Evolutionary conservation across 1,140 invertebrate genomes (phyloP).

Genomic region (Hypothenemus hampei): DNA sequence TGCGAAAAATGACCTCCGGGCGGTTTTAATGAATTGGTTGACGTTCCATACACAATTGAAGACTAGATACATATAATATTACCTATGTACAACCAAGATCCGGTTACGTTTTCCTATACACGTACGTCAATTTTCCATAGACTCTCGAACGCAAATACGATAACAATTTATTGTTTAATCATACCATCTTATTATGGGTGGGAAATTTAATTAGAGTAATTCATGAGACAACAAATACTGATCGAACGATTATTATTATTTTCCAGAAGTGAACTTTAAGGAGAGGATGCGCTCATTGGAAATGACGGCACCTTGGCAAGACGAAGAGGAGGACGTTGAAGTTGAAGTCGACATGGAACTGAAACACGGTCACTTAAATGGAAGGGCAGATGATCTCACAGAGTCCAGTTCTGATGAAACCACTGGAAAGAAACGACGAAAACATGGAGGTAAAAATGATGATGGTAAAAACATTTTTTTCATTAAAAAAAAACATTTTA

Average conservation of each 20-base stretch:
- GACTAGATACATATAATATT: too few relatives aligned
- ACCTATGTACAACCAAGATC: slow-evolving; percentile 6
- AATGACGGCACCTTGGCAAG: slow-evolving; percentile 45
- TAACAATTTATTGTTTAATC: too few relatives aligned
- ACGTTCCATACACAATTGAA: slow-evolving; percentile 2
- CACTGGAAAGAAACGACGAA: slow-evolving; percentile 41
- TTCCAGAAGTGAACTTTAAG: slow-evolving; percentile 25
- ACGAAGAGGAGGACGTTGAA: slow-evolving; percentile 43
- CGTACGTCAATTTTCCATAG: too few relatives aligned
- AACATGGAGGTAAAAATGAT: slow-evolving; percentile 44
- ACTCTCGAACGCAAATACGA: too few relatives aligned
- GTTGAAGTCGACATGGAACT: slow-evolving; percentile 40
- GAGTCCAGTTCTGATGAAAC: slow-evolving; percentile 45
- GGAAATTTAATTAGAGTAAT: too few relatives aligned
- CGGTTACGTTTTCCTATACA: slow-evolving; percentile 4
- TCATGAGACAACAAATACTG: too few relatives aligned
- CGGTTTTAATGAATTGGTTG: slow-evolving; percentile 9
- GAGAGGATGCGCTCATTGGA: slow-evolving; percentile 43
- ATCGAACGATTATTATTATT: too few relatives aligned
- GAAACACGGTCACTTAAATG: slow-evolving; percentile 36
- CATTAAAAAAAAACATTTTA: too few relatives aligned
- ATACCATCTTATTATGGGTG: too few relatives aligned
- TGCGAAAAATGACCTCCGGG: slow-evolving; percentile 7
- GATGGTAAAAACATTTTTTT: too few relatives aligned
- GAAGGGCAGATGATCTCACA: slow-evolving; percentile 41